A percentile compares a stretch with the other conserved stretches of the same genome.
phyloP scores from a whole-genome alignment of 1,140 invertebrate species.

The Papilio xuthus region DNA sequence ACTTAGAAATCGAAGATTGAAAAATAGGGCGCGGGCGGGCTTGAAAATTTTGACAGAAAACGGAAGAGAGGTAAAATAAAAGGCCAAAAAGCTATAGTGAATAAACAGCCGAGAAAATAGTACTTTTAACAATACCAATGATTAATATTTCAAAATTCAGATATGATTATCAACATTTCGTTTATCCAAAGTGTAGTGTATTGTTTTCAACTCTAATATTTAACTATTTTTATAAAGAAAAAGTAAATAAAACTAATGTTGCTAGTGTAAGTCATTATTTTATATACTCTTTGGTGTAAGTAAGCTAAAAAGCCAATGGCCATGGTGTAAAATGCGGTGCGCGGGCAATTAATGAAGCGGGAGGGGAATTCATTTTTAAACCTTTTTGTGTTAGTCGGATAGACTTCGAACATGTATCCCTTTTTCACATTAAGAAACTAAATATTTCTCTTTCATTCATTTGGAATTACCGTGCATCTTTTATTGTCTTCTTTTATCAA shows the following conservation, averaged over 20 bases:
- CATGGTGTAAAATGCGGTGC: not conserved
- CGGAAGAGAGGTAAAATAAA: not conserved
- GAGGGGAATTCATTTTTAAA: not conserved
- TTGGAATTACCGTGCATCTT: not conserved
- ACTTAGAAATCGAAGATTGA: too few species aligned
- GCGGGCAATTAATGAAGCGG: not conserved
- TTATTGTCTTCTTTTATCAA: not conserved
- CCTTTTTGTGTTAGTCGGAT: not conserved
- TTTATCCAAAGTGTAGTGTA: too few species aligned
- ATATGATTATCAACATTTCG: too few species aligned
- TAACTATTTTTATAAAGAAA: too few species aligned
- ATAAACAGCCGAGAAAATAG: too few species aligned
- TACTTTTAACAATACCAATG: too few species aligned
- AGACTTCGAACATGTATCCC: not conserved
- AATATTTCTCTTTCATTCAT: slow-evolving; percentile 30
- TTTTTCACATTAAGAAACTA: slow-evolving; percentile 10
- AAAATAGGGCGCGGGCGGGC: not conserved
- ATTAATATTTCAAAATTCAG: too few species aligned
- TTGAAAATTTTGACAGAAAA: not conserved
- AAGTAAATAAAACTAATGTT: too few species aligned
- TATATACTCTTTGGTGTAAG: too few species aligned
- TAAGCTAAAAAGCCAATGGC: too few species aligned
- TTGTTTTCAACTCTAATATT: too few species aligned
- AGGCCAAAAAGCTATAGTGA: not conserved
- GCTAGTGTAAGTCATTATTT: too few species aligned